phyloP scores from a whole-genome alignment of 2,113 vertebrate genomes.

The Cynoglossus semilaevis region DNA sequence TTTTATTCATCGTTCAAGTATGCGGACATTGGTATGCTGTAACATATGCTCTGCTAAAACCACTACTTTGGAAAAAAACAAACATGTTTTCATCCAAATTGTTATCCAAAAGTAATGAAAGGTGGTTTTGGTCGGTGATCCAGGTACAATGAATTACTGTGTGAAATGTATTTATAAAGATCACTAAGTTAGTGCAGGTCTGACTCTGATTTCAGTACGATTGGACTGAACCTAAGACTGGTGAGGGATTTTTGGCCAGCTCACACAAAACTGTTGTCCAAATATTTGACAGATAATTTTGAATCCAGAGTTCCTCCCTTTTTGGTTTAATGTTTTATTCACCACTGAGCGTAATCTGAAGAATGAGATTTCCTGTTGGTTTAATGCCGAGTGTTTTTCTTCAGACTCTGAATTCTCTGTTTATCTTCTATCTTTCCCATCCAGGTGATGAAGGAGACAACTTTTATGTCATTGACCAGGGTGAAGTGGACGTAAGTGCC shows the following conservation, averaged over 20 bases:
- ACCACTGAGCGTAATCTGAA: conserved; percentile 12
- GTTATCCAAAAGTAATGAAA: no score
- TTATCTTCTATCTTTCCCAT: conserved; percentile 44
- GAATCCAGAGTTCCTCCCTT: neutral
- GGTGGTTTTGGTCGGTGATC: no score
- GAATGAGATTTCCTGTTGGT: conserved; percentile 18
- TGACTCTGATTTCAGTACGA: no score
- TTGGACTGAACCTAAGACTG: no score
- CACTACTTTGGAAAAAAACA: no score
- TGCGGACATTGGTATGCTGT: no score
- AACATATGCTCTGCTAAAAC: no score
- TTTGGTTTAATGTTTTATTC: conserved; percentile 29
- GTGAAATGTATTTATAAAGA: no score
- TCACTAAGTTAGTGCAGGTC: no score
- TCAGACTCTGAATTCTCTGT: conserved; percentile 12
- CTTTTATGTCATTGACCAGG: conserved; percentile 97
- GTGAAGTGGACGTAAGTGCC: conserved; percentile 93
- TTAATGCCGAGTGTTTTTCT: conserved; percentile 4
- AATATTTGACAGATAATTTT: conserved; percentile 25
- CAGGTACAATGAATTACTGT: no score
- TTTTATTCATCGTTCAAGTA: no score
- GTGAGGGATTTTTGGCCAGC: neutral
- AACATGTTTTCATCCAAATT: no score
- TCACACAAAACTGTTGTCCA: neutral
- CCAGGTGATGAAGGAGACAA: conserved; percentile 96